A percentile compares a stretch with the other conserved stretches of the same genome.
Conservation (phyloP, 2,888 invertebrate genomes). For the Melanchra persicariae region DNA sequence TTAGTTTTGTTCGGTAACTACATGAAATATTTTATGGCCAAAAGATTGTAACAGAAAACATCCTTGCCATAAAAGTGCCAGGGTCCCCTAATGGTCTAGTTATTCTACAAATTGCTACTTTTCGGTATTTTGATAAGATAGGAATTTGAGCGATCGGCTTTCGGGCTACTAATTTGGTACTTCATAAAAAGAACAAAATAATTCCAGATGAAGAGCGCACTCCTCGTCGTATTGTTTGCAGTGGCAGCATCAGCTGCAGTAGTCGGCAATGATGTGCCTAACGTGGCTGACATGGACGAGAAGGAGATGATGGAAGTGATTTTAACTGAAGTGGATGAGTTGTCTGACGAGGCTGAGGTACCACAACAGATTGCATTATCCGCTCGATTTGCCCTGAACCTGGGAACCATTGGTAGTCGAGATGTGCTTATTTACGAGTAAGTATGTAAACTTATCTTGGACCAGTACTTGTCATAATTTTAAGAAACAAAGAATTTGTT, state of each 20-base stretch:
- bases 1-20: no score
- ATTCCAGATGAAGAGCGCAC: conserved; percentile 33
- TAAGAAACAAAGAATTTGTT: background rate
- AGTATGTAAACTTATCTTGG: background rate
- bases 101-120: no score
- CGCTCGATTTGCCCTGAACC: background rate
- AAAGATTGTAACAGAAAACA: no score
- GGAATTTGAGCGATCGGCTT: no score
- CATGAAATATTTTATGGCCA: no score
- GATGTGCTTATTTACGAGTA: background rate
- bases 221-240: conserved; percentile 27
- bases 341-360: background rate
- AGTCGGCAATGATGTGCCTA: conserved; percentile 11
- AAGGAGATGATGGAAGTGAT: background rate
- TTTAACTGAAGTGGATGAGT: no score
- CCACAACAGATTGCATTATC: background rate
- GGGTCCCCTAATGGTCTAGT: no score
- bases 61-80: no score
- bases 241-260: conserved; percentile 26
- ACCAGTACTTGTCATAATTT: no score
- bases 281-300: background rate
- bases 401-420: background rate
- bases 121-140: no score
- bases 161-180: no score
- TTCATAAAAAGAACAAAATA: background rate